A percentile compares a stretch with the other conserved stretches of the same genome.
Evolutionary conservation across 2,113 vertebrate genomes (phyloP).

Genomic region (Ochotona princeps): DNA sequence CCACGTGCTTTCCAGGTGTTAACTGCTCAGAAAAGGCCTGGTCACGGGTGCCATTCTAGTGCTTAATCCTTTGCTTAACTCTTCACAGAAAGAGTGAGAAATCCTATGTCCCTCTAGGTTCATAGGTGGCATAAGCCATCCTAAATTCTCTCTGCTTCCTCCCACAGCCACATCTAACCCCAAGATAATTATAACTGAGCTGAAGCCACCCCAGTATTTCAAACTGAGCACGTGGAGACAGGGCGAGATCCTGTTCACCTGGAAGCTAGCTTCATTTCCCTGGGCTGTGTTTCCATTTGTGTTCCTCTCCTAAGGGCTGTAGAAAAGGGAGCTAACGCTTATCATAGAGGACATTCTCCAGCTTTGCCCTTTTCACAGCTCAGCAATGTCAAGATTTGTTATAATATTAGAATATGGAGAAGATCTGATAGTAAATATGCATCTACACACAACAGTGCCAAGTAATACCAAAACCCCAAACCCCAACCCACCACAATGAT

Average conservation of each 20-base stretch:
- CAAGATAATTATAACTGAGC: neutral
- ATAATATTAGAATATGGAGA: neutral
- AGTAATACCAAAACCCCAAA: conserved; percentile 12
- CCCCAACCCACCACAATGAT: neutral
- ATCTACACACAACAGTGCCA: neutral
- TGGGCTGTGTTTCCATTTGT: neutral
- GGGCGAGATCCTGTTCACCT: neutral
- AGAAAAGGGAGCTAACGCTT: neutral
- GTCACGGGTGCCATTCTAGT: neutral
- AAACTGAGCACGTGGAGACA: neutral
- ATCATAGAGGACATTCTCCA: neutral
- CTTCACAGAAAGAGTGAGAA: neutral
- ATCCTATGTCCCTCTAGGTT: neutral
- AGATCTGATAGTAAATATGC: neutral
- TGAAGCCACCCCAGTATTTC: neutral
- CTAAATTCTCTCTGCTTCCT: neutral
- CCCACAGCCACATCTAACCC: accelerated
- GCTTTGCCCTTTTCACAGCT: neutral
- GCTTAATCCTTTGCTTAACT: neutral
- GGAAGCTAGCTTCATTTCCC: accelerated
- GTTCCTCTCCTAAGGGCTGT: neutral
- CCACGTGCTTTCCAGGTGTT: conserved; percentile 37
- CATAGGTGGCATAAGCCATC: neutral
- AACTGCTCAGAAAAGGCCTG: conserved; percentile 29
- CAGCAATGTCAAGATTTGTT: neutral